Evolutionary conservation across 2,888 invertebrate genomes (phyloP), one percentile per base, ranked within the genome.

Genomic region (Lasiommata megera): DNA sequence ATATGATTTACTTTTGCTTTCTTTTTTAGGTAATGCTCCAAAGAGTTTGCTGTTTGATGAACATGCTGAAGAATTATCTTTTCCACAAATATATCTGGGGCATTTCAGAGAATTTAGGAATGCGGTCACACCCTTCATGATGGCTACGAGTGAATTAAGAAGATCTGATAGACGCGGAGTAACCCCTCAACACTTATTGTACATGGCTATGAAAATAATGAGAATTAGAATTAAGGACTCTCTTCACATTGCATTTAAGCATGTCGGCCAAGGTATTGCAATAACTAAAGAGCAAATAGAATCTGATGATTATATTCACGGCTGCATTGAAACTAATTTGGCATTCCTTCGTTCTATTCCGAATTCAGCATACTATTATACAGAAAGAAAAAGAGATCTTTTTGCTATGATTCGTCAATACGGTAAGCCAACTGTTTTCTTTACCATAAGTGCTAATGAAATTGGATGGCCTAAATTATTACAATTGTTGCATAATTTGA

Each of bases 11-110:
- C n/a, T n/a, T n/a, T n/a, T n/a, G n/a, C n/a, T n/a, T n/a, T n/a
- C n/a, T n/a, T n/a, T n/a, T n/a, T n/a, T n/a, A n/a, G n/a, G n/a
- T n/a, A n/a, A n/a, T n/a, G n/a, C n/a, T n/a, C n/a, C n/a, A n/a
- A n/a, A n/a, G n/a, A n/a, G n/a, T n/a, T n/a, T n/a, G n/a, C n/a
- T n/a, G n/a, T n/a, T n/a, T n/a, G n/a, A n/a, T n/a, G n/a, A n/a
- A n/a, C 75, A 80, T 70, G 78, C 78, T 11, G 81, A 82, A 74
- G 82, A 83, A 55, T 52, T 83, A 14, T 80, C 81, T 3, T 82
- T 84, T 67, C 82, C 80, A 5, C 5, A 68, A 7, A 82, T 83
- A 66, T 85, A 84, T 69, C 68, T 58, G 18, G 82, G 82, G 3
- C 40, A 78, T 48, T 66, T 66, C 1, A 65, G 80, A 52, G 59